Evolutionary conservation across 1,140 invertebrate genomes (phyloP), one percentile per base, ranked within the genome.

Genomic region (Pseudomyrmex flavicornis): DNA sequence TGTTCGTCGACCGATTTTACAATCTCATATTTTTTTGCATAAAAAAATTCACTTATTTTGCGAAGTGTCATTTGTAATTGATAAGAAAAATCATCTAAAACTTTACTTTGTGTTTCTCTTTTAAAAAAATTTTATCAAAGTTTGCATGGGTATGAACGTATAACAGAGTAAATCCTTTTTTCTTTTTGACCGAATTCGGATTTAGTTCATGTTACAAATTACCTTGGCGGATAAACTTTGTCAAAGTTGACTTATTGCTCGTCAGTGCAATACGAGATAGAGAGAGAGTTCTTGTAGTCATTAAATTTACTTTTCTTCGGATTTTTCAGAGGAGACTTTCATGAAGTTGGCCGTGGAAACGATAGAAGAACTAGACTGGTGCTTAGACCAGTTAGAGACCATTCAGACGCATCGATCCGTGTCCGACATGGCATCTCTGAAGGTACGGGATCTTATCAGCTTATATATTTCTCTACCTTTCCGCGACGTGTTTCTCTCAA

Each of bases 351-450:
- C 98, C 62, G 95, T 98, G 92, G 98, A 99, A 94, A 99, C 99
- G 20, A 97, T 99, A 95, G 99, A 99, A 93, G 99, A 99, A 95
- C 95, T 99, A 93, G 99, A 99, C 95, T 99, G 99, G 99, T 99
- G 99, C 94, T 95, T 99, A 94, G 99, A 99, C 95, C 99, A 99
- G 95, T 95, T 99, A 94, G 99, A 99, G 95, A 99, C 98, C 75
- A 99, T 99, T 93, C 99, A 99, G 96, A 99, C 99, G 63, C 99
- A 99, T 95, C 96, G 98, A 92, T 99, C 98, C 90, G 99, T 99
- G 84, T 99, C 98, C 83, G 99, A 99, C 94, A 99, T 99, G 99
- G 99, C 99, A 89, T 99, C 99, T 65, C 97, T 98, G 88, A 99
- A 99, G 97, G 99, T 99, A 86, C 26, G 35, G 5, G 84, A 63